phyloP scores from a whole-genome alignment of 2,797 vertebrate genomes.

The Mareca strepera region DNA sequence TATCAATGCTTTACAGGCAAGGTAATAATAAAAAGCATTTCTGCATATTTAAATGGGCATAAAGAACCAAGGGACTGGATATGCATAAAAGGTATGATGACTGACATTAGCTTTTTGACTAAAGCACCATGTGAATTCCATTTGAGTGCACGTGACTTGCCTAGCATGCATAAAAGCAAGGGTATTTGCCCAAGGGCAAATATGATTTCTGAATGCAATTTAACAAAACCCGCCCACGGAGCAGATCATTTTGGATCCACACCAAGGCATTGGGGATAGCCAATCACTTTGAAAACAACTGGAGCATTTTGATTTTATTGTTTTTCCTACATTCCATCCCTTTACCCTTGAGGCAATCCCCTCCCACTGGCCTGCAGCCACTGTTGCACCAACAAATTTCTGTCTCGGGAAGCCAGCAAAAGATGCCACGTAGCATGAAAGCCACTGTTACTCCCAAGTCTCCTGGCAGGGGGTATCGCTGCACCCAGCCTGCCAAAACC shows the following conservation, averaged over 20 bases:
- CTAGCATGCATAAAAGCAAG: conserved; percentile 50
- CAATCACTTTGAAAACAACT: conserved; percentile 71
- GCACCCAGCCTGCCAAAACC: conserved; percentile 69
- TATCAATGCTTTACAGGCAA: conserved; percentile 5
- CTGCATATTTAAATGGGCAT: conserved; percentile 60
- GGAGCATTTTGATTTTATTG: conserved; percentile 70
- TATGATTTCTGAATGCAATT: conserved; percentile 73
- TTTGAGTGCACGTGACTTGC: conserved; percentile 5
- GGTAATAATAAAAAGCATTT: conserved; percentile 52
- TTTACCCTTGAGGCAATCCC: conserved; percentile 77
- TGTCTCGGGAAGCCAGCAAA: conserved; percentile 74
- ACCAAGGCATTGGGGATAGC: conserved; percentile 66
- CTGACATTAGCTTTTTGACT: conserved; percentile 55
- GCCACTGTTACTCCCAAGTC: conserved; percentile 68
- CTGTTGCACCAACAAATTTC: conserved; percentile 54
- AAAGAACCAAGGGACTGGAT: conserved; percentile 57
- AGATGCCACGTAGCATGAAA: conserved; percentile 57
- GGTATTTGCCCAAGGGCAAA: conserved; percentile 72
- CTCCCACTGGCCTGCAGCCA: conserved; percentile 72
- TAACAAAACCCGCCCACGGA: conserved; percentile 64
- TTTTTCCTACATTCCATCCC: conserved; percentile 74
- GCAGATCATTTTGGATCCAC: conserved; percentile 54
- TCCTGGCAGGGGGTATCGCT: conserved; percentile 66
- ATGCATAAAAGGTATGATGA: conserved; percentile 54
- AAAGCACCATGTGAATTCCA: conserved; percentile 49